phyloP scores from a whole-genome alignment of 2,113 vertebrate genomes.

The Leucosticte australis region DNA sequence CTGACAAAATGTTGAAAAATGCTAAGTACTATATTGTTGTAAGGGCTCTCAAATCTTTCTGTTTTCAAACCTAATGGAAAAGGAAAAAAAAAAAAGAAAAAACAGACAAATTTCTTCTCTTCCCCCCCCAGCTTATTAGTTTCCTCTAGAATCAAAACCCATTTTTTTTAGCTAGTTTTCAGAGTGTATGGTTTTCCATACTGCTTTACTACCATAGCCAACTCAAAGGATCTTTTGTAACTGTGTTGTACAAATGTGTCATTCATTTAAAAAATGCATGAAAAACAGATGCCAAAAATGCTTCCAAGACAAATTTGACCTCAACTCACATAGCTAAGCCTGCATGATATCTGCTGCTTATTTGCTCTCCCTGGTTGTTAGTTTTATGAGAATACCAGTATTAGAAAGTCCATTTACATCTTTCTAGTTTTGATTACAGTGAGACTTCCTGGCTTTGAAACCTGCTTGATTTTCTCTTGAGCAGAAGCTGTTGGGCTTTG shows the following conservation, averaged over 20 bases:
- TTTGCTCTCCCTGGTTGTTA: not conserved
- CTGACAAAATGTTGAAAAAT: not conserved
- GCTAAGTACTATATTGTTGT: not conserved
- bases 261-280: not conserved
- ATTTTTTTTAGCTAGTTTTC: not conserved
- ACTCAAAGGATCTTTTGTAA: not conserved
- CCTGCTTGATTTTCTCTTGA: not conserved
- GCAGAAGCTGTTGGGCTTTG: not conserved
- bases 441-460: not conserved
- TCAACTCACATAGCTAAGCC: not conserved
- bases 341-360: not conserved
- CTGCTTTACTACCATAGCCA: not conserved
- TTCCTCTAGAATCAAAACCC: not conserved
- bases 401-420: not conserved
- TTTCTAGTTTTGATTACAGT: not conserved
- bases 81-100: rapidly evolving
- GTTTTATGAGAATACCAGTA: not conserved
- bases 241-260: not conserved
- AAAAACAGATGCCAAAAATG: not conserved
- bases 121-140: rapidly evolving
- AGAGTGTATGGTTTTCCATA: not conserved
- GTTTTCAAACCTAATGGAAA: not conserved
- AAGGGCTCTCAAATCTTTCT: not conserved
- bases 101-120: not conserved
- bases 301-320: not conserved